phyloP scores from a whole-genome alignment of 2,888 invertebrate species.

The Oeneis ivallda region DNA sequence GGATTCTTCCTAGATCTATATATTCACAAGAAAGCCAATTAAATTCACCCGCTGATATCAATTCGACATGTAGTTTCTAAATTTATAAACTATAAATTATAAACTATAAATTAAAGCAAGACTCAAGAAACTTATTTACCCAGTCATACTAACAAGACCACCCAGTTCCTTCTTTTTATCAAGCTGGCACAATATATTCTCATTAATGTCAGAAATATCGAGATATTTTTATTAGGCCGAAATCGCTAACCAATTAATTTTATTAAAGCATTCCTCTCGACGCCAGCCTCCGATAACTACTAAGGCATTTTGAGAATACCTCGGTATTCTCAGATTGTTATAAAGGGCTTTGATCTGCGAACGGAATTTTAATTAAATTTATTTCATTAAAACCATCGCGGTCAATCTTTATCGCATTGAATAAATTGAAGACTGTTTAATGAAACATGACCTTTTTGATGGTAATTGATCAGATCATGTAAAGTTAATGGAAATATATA shows the following conservation, averaged over 20 bases:
- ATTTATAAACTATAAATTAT: too few species aligned
- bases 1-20: too few species aligned
- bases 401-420: conserved; percentile 28
- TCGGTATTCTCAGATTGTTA: conserved; percentile 51
- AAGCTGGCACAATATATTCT: conserved; percentile 58
- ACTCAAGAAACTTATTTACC: too few species aligned
- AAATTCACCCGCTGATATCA: too few species aligned
- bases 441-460: conserved; percentile 18
- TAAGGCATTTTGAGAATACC: conserved; percentile 65
- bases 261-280: conserved; percentile 73
- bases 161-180: conserved; percentile 32
- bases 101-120: too few species aligned
- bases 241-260: conserved; percentile 73
- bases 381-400: conserved; percentile 41
- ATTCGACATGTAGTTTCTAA: too few species aligned
- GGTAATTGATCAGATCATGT: conserved; percentile 2
- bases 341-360: conserved; percentile 53
- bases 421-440: conserved; percentile 21
- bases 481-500: not conserved
- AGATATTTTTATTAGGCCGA: conserved; percentile 63
- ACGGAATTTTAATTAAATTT: conserved; percentile 73
- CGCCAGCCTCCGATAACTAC: conserved; percentile 62
- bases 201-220: conserved; percentile 66
- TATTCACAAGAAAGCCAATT: too few species aligned
- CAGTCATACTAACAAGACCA: conserved; percentile 23